phyloP scores from a whole-genome alignment of 1,140 invertebrate species.

The Penaeus japonicus region DNA sequence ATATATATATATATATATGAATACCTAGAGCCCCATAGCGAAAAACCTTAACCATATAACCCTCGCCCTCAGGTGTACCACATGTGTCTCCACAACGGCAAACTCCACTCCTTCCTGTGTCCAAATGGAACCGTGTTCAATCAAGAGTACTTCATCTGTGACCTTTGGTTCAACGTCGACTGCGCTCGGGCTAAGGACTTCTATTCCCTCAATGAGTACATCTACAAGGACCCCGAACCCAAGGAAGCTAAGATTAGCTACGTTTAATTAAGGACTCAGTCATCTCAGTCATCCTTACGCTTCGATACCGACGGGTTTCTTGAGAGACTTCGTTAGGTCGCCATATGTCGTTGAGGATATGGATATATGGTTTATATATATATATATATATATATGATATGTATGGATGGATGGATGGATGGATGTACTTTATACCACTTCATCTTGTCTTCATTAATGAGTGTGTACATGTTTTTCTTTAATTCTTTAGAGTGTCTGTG shows the following conservation, averaged over 20 bases:
- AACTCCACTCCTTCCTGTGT: constrained; percentile 71
- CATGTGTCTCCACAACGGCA: constrained; percentile 81
- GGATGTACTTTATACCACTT: no score
- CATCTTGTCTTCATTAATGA: no score
- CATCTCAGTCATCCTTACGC: neutral
- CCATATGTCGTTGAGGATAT: no score
- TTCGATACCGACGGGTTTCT: neutral
- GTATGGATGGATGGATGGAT: no score
- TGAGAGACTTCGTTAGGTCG: no score
- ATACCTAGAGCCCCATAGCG: no score
- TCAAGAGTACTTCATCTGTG: constrained; percentile 69
- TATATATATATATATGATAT: no score
- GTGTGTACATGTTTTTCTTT: no score
- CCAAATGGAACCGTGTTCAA: constrained; percentile 71
- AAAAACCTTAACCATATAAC: no score
- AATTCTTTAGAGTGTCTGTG: no score
- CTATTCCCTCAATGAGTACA: constrained; percentile 64
- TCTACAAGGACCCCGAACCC: neutral
- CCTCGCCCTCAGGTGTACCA: constrained; percentile 79
- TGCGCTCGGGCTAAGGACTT: constrained; percentile 64
- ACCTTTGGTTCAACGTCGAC: constrained; percentile 70
- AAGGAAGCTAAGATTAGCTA: neutral
- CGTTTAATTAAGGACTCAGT: neutral
- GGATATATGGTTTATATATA: no score
- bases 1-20: no score